Evolutionary conservation across 2,888 invertebrate species (phyloP).

Genomic region (Leptinotarsa juncta): DNA sequence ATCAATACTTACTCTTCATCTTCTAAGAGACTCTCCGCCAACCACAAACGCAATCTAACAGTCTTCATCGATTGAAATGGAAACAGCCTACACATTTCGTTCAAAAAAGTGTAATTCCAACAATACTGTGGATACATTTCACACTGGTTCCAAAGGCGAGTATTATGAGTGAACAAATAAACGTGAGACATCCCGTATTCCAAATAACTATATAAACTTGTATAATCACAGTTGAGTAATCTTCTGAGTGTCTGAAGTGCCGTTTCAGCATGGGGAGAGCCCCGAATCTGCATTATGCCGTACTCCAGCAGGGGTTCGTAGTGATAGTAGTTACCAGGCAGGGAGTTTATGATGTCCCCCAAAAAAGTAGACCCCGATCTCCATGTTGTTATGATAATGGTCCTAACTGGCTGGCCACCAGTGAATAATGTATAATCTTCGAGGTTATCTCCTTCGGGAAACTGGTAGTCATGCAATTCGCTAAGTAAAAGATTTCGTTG

Average conservation of each 20-base stretch:
- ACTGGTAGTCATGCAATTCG: constrained; percentile 73
- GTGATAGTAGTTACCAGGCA: constrained; percentile 90
- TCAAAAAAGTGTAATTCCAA: constrained; percentile 78
- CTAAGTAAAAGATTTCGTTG: constrained; percentile 69
- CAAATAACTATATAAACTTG: constrained; percentile 78
- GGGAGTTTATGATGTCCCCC: constrained; percentile 84
- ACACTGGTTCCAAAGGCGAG: constrained; percentile 86
- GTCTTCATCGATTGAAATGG: constrained; percentile 92
- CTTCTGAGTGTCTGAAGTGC: constrained; percentile 77
- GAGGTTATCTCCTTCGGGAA: constrained; percentile 72
- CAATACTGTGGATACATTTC: constrained; percentile 74
- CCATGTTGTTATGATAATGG: constrained; percentile 89
- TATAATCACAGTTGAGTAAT: constrained; percentile 82
- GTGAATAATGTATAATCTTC: constrained; percentile 77
- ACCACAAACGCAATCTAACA: constrained; percentile 80
- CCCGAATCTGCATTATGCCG: constrained; percentile 84
- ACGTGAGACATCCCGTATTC: constrained; percentile 81
- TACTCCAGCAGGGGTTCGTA: constrained; percentile 89
- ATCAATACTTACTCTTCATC: constrained; percentile 74
- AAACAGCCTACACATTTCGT: constrained; percentile 83
- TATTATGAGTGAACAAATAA: constrained; percentile 88
- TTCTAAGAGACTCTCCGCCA: constrained; percentile 78
- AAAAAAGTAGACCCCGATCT: constrained; percentile 91
- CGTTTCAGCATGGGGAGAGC: constrained; percentile 75
- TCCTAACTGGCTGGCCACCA: constrained; percentile 79